Conservation (phyloP, 1,140 invertebrate genomes). For the Monochamus saltuarius region DNA sequence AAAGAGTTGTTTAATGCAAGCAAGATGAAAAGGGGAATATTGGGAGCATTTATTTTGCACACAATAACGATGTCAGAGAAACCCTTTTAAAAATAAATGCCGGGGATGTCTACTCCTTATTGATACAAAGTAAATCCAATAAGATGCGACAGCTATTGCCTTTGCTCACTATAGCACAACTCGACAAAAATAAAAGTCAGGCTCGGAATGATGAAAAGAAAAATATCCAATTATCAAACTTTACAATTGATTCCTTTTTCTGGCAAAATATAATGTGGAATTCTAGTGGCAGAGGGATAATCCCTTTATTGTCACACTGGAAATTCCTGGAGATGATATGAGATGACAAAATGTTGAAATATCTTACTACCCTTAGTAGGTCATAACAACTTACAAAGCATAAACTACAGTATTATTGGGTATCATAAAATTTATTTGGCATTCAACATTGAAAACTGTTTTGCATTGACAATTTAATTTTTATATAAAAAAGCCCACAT, state of each 20-base stretch:
- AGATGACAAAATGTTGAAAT: too few species aligned
- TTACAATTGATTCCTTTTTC: slow-evolving; percentile 19
- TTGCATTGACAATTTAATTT: too few species aligned
- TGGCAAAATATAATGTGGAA: not conserved
- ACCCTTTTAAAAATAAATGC: slow-evolving; percentile 30
- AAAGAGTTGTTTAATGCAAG: slow-evolving; percentile 12
- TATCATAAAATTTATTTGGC: too few species aligned
- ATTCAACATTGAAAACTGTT: too few species aligned
- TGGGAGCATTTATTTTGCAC: slow-evolving; percentile 25
- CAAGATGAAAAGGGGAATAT: slow-evolving; percentile 7
- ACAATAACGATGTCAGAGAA: slow-evolving; percentile 32
- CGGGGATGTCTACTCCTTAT: slow-evolving; percentile 30
- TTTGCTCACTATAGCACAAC: not conserved
- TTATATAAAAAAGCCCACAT: too few species aligned
- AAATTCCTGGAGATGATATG: too few species aligned
- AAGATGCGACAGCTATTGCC: slow-evolving; percentile 37
- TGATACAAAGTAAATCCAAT: slow-evolving; percentile 39
- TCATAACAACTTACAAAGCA: too few species aligned
- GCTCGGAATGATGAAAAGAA: slow-evolving; percentile 18
- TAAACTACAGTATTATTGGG: too few species aligned
- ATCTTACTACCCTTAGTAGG: too few species aligned
- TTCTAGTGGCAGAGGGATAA: too few species aligned
- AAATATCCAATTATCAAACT: slow-evolving; percentile 21
- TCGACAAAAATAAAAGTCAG: slow-evolving; percentile 9
- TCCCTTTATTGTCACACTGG: too few species aligned